Base-by-base conservation (phyloP, 2,113 vertebrate genomes). In the Heterocephalus glaber region DNA sequence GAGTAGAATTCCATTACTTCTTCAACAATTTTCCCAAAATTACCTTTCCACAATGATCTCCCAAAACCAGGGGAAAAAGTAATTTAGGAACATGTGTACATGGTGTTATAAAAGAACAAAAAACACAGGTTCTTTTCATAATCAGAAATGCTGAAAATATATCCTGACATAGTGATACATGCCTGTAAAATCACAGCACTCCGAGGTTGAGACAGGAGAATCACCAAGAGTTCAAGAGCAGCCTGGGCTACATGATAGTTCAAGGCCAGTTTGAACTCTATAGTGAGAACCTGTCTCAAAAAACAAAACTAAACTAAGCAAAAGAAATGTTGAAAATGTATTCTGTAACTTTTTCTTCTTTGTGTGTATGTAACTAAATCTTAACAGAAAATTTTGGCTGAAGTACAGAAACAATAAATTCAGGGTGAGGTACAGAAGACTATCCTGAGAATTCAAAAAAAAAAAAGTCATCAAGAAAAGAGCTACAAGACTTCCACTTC, bases 21-120 rank as follows among this genome's bases (percentile, higher is more conserved):
- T 87, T 90, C 70, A 47, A 83, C 86, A 47, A 86, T 72, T 80
- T 92, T 84, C 60, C 65, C 14, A 61, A 94, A 13, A 88, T 28
- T 41, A 72, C 41, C 38, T 79, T 92, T 85, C 65, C 56, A 83
- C 20, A 60, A 79, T 76, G 5, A 70, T 86, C 24, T 92, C 65
- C 76, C 5, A 28, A 92, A 90, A 77, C 60, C 65, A 89, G 28
- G 33, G 9, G 74, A 76, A 77, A 66, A 28, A 52, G 3, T 68
- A 65, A 63, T 90, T 70, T 86, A 86, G 65, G 41, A 79, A 81
- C 0, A 65, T 56, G 9, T 24, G 56, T 74, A 33, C 52, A 2
- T 35, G 22, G 79, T 90, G 7, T 86, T 89, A 86, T 17, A 61
- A 90, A 87, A 89, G 38, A 65, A 47, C 26, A 26, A 92, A 95